Evolutionary conservation across 1,140 invertebrate genomes (phyloP), one percentile per base, ranked within the genome.

Genomic region (Drosophila leontia): DNA sequence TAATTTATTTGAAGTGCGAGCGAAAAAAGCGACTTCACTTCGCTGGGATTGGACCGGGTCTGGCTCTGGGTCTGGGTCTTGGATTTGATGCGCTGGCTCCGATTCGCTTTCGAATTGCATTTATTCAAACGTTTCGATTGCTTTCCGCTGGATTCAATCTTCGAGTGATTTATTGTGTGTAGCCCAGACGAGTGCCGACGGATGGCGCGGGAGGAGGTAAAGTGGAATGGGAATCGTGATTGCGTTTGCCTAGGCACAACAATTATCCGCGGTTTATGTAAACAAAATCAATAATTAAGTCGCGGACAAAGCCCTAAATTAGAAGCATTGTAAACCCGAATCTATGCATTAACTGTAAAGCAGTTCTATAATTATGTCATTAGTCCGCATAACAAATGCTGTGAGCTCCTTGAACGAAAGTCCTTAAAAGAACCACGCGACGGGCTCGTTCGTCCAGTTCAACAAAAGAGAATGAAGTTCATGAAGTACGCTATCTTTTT

Each of bases 91-190:
- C 71, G 70, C 70, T 64, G 80, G 44, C 17, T 51, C 48, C 50
- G 56, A 78, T 86, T 86, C 83, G 75, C 78, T 71, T 79, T 64
- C 75, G 29, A 63, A 87, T 87, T 86, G 82, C 78, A 85, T 78
- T 82, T 82, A 86, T 86, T 86, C 78, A 83, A 86, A 87, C 82
- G 80, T 59, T 87, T 84, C 85, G 83, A 87, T 87, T 85, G 85
- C 83, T 90, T 83, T 79, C 70, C 65, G 70, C 57, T 77, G 74
- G 76, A 84, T 85, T 85, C 60, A 75, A 87, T 87, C 75, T 86
- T 75, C 64, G 35, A 78, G 78, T 86, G 82, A 85, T 85, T 80
- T 85, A 85, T 86, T 85, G 80, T 86, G 76, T 50, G 76, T 50
- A 39, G 34, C 35, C 39, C 37, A 42, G 53, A 72, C 47, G 53